A percentile compares a stretch with the other conserved stretches of the same genome.
Evolutionary conservation across 2,797 vertebrate species (phyloP).

Genomic region (Sebastes reedi): DNA sequence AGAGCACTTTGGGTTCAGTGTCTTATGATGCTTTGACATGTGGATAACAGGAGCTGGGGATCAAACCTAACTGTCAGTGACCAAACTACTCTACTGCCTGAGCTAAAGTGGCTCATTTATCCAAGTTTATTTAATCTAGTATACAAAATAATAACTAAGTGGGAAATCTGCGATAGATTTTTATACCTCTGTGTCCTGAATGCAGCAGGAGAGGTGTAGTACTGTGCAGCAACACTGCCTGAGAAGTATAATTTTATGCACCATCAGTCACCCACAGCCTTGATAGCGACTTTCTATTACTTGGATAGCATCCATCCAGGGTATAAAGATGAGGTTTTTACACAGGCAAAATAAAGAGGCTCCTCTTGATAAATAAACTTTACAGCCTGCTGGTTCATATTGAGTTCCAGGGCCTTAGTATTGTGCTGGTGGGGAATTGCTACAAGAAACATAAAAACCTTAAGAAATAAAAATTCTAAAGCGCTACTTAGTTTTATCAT

Average conservation of each 20-base stretch:
- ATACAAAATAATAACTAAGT: background rate
- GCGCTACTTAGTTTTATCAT: background rate
- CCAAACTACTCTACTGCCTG: background rate
- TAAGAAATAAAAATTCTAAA: background rate
- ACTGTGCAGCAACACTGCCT: background rate
- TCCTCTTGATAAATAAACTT: constrained; percentile 20
- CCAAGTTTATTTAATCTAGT: background rate
- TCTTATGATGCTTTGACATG: background rate
- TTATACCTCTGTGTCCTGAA: background rate
- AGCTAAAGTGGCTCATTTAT: background rate
- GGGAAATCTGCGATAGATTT: background rate
- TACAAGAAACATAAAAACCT: background rate
- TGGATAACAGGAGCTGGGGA: background rate
- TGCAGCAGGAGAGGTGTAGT: background rate
- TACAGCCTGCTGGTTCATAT: constrained; percentile 16
- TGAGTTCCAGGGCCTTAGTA: background rate
- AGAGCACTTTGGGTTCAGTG: background rate
- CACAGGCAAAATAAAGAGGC: constrained; percentile 14
- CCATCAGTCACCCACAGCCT: background rate
- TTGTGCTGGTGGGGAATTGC: background rate
- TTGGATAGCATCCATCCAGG: constrained; percentile 14
- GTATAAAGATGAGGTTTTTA: background rate
- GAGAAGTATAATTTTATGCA: constrained; percentile 12
- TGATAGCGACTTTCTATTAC: constrained; percentile 1
- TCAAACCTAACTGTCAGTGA: background rate